Evolutionary conservation across 53 echinoderm and acorn worm species (phyloP).

Genomic region (Echinarachnius parma): DNA sequence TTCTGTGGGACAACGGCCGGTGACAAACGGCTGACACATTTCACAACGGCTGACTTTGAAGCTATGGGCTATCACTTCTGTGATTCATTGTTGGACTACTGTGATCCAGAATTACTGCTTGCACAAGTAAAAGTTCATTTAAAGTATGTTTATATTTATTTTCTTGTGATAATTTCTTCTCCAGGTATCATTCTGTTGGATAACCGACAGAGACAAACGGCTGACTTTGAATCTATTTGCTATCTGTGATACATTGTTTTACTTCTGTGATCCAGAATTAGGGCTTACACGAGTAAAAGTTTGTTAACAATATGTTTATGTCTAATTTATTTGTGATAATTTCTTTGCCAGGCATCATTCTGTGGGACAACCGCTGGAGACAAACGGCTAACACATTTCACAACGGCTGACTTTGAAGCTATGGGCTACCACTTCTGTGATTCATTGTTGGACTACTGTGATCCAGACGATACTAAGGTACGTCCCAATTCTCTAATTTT

Average conservation of each 20-base stretch:
- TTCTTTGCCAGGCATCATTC: conserved; percentile 79
- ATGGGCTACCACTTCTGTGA: conserved; percentile 98
- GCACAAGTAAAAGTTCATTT: too few relatives aligned
- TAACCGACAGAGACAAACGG: conserved; percentile 55
- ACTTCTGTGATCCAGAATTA: conserved; percentile 97
- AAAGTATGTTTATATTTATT: too few relatives aligned
- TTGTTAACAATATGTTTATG: too few relatives aligned
- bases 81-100: conserved; percentile 90
- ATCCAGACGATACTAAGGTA: conserved; percentile 91
- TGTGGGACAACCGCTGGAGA: conserved; percentile 82
- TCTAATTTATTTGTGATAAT: conserved; percentile 1
- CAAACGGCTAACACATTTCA: conserved; percentile 62
- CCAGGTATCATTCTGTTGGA: conserved; percentile 95
- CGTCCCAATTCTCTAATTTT: not conserved
- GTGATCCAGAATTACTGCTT: conserved; percentile 98
- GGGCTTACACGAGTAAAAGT: too few relatives aligned
- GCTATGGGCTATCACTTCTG: conserved; percentile 97
- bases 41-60: conserved; percentile 86
- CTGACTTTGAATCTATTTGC: conserved; percentile 92
- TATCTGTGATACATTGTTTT: conserved; percentile 85
- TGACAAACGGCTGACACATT: conserved; percentile 53
- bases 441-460: conserved; percentile 91
- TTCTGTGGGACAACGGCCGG: conserved; percentile 92
- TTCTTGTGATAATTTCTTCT: conserved; percentile 4
- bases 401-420: conserved; percentile 86